phyloP scores from a whole-genome alignment of 2,888 invertebrate genomes.

The Eristalis arbustorum region DNA sequence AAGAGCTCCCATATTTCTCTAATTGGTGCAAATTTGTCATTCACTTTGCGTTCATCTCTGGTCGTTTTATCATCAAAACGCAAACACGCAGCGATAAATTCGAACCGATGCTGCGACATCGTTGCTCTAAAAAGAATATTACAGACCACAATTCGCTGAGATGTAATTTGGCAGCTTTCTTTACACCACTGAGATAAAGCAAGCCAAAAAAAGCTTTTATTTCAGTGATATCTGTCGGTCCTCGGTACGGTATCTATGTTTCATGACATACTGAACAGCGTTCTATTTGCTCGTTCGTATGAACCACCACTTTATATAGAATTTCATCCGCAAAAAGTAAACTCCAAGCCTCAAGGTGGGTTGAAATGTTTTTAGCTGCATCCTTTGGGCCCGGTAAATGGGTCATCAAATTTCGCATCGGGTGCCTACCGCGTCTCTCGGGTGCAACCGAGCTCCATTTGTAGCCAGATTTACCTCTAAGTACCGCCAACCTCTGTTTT shows the following conservation, averaged over 20 bases:
- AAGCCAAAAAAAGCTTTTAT: constrained; percentile 33
- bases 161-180: constrained; percentile 33
- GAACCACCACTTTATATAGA: constrained; percentile 10
- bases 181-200: constrained; percentile 19
- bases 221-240: constrained; percentile 19
- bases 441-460: constrained; percentile 21
- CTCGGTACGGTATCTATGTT: constrained; percentile 3
- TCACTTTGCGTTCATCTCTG: constrained; percentile 12
- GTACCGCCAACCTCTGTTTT: constrained; percentile 1
- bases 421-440: constrained; percentile 23
- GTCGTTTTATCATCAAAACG: constrained; percentile 38
- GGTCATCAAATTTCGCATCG: constrained; percentile 10
- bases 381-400: constrained; percentile 13
- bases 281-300: constrained; percentile 22
- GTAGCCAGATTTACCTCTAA: constrained; percentile 13
- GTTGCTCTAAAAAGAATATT: constrained; percentile 7
- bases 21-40: constrained; percentile 11
- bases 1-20: constrained; percentile 11
- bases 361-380: constrained; percentile 26
- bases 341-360: constrained; percentile 15
- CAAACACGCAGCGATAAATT: constrained; percentile 11
- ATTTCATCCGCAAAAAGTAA: constrained; percentile 32
- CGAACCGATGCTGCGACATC: constrained; percentile 7
- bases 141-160: constrained; percentile 11
- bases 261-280: constrained; percentile 14